A percentile compares a stretch with the other conserved stretches of the same genome.
phyloP scores from a whole-genome alignment of 2,888 invertebrate genomes.

The Lapara coniferarum region DNA sequence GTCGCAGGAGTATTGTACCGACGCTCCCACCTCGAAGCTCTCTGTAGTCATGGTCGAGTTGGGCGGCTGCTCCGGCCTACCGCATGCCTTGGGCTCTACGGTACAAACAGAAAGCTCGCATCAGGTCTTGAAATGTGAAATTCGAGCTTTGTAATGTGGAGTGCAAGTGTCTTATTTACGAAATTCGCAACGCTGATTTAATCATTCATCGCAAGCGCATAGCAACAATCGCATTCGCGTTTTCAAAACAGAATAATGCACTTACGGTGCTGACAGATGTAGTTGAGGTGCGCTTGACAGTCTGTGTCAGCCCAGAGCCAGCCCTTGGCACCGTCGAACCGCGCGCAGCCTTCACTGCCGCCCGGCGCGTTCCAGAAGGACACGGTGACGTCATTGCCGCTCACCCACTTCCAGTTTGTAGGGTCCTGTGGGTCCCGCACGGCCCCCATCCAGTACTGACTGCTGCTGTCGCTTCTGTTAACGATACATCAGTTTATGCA shows the following conservation, averaged over 20 bases:
- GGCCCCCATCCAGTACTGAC: constrained; percentile 98
- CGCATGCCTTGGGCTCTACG: constrained; percentile 94
- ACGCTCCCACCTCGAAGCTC: constrained; percentile 91
- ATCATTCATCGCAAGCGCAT: constrained; percentile 27
- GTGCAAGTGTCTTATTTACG: too few relatives aligned
- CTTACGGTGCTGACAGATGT: constrained; percentile 97
- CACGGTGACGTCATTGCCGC: constrained; percentile 93
- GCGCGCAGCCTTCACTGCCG: constrained; percentile 92
- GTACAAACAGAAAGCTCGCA: constrained; percentile 26
- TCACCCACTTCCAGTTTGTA: constrained; percentile 95
- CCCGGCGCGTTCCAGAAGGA: constrained; percentile 96
- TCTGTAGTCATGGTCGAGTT: constrained; percentile 93
- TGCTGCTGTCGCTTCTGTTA: constrained; percentile 91
- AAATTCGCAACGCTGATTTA: neutral
- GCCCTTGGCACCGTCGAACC: constrained; percentile 96
- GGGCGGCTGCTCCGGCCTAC: constrained; percentile 95
- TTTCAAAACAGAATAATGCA: constrained; percentile 48
- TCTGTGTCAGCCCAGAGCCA: constrained; percentile 98
- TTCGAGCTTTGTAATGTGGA: too few relatives aligned
- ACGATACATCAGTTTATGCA: constrained; percentile 1
- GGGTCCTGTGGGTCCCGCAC: constrained; percentile 91
- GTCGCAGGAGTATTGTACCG: constrained; percentile 93
- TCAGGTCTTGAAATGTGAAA: neutral
- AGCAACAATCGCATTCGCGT: neutral
- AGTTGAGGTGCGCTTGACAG: constrained; percentile 92